Percentiles rank a stretch among this genome's conserved stretches.
Evolutionary conservation across 2,113 vertebrate species (phyloP).

Genomic region (Limnothrissa miodon): DNA sequence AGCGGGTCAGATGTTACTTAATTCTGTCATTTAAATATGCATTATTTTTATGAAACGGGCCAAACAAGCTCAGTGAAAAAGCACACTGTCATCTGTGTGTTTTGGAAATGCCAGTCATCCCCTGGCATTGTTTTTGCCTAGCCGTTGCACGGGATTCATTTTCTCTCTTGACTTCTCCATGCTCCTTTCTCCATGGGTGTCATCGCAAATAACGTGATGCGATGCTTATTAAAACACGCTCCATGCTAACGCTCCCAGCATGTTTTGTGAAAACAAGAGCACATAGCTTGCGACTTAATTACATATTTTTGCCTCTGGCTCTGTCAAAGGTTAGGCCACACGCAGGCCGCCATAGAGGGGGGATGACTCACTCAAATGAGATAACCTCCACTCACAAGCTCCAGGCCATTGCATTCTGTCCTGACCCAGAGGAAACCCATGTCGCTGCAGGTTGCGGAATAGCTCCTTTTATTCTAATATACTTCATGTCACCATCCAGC

Average conservation of each 20-base stretch:
- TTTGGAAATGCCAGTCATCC: constrained; percentile 43
- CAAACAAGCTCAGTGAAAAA: constrained; percentile 55
- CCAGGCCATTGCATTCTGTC: neutral
- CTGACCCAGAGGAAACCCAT: neutral
- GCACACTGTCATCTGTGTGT: constrained; percentile 49
- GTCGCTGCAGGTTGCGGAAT: neutral
- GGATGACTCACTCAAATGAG: neutral
- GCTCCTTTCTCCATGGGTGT: constrained; percentile 13
- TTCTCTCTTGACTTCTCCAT: neutral
- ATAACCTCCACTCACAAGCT: neutral
- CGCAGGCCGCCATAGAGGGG: neutral
- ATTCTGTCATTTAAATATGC: constrained; percentile 58
- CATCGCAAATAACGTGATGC: constrained; percentile 5
- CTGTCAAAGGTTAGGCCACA: neutral
- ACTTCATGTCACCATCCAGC: neutral
- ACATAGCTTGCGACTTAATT: neutral
- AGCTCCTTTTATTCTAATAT: neutral
- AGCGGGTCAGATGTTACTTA: constrained; percentile 54
- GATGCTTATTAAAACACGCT: constrained; percentile 20
- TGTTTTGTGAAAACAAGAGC: neutral
- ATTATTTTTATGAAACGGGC: constrained; percentile 56
- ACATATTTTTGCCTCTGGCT: neutral
- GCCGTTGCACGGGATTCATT: constrained; percentile 31
- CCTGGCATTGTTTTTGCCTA: constrained; percentile 32
- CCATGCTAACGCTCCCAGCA: neutral